Base-by-base conservation (phyloP, 2,888 invertebrate genomes). In the Pterobdella sp. region DNA sequence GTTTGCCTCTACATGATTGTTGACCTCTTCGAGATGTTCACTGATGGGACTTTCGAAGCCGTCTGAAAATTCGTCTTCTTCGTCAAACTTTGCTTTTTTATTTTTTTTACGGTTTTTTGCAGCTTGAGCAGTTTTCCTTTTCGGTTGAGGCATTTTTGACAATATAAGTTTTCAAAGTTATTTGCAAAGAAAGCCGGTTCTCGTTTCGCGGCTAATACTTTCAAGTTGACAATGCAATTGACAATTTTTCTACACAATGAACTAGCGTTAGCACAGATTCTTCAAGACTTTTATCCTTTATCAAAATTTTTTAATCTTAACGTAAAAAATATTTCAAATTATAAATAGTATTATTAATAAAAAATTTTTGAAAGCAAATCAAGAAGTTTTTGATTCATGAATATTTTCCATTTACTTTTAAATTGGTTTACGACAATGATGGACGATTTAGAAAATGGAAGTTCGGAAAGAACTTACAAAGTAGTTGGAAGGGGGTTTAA, bases 11-110 rank as follows among this genome's bases (percentile, higher is more conserved):
- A 22, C 49, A 42, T 4, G 14, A 56, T 56, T 56, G n/a, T 22
- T 26, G n/a, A 56, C 4, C 4, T 56, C 60, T 56, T 56, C 60
- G n/a, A 26, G 60, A 26, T 56, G 60, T 26, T 56, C 60, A 26
- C 60, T 56, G n/a, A 56, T 56, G 18, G 60, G 60, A 56, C 60
- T 56, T 56, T 56, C 60, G 26, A 56, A 56, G n/a, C 60, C 60
- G 26, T 56, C 60, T 56, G 60, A 56, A n/a, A 56, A 56, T 18
- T 56, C n/a, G 4, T 56, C 60, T 22, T 56, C 60, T n/a, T 56
- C n/a, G 3, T 14, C 60, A 4, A 26, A 3, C 4, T 42, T 22
- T 42, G 7, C 22, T 42, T 42, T 42, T 14, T 14, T 22, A 14
- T 56, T 56, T 26, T 56, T 56, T 56, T 56, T 56, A n/a, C 60